Conservation (phyloP, 1,140 invertebrate genomes). For the Drosophila ogumai region DNA sequence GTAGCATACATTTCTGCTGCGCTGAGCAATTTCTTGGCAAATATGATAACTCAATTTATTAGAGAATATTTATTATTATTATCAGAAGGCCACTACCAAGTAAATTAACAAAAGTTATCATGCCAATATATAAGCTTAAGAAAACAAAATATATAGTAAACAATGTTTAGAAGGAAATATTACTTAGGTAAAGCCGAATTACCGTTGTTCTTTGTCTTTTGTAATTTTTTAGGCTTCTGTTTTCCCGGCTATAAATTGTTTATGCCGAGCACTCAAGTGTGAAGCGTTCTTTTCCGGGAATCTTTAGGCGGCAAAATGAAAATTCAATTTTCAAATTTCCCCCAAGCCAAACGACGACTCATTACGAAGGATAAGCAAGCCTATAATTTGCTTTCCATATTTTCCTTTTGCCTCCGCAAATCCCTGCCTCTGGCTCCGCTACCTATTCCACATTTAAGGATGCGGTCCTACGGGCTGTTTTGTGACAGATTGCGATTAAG, state of each 20-base stretch:
- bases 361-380: constrained; percentile 13
- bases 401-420: neutral
- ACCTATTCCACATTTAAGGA: constrained; percentile 3
- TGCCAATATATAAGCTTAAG: neutral
- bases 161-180: neutral
- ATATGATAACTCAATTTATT: constrained; percentile 8
- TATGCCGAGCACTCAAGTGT: constrained; percentile 6
- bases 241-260: constrained; percentile 3
- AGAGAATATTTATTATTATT: neutral
- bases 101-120: neutral
- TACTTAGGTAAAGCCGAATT: neutral
- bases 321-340: constrained; percentile 32
- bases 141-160: neutral
- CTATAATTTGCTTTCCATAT: constrained; percentile 24
- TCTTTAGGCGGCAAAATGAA: constrained; percentile 3
- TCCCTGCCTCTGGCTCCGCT: neutral
- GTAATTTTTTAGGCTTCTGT: constrained; percentile 3
- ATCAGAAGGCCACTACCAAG: too few species aligned
- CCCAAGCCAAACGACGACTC: neutral
- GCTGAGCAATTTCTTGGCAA: constrained; percentile 14
- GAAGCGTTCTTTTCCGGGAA: constrained; percentile 7
- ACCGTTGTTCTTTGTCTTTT: neutral
- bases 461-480: constrained; percentile 16
- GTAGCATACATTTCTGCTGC: constrained; percentile 72
- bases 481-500: constrained; percentile 44